phyloP scores from a whole-genome alignment of 1,140 invertebrate genomes.

The Drosophila pachea region DNA sequence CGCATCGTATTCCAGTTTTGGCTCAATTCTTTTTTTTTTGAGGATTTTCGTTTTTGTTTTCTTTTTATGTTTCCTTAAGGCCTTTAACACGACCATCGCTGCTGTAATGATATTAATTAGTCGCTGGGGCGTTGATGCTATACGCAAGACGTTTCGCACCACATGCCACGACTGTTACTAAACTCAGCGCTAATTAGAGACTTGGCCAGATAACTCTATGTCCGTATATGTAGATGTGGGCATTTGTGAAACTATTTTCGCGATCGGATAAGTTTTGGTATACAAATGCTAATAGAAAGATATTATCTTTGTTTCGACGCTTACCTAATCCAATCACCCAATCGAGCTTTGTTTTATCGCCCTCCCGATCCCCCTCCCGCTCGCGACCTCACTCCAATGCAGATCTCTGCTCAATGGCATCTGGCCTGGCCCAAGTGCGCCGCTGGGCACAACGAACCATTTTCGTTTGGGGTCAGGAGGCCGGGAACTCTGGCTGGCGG shows the following conservation, averaged over 20 bases:
- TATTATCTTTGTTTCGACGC: too few relatives aligned
- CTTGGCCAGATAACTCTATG: slow-evolving; percentile 19
- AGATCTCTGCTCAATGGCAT: too few relatives aligned
- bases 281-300: too few relatives aligned
- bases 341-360: too few relatives aligned
- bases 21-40: not conserved
- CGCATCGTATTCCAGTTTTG: not conserved
- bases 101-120: slow-evolving; percentile 62
- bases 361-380: too few relatives aligned
- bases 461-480: slow-evolving; percentile 2
- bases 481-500: not conserved
- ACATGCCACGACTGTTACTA: slow-evolving; percentile 11
- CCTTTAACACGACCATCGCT: slow-evolving; percentile 21
- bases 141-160: slow-evolving; percentile 24
- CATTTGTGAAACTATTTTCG: too few relatives aligned
- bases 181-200: slow-evolving; percentile 56
- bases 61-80: not conserved
- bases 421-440: not conserved
- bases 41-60: not conserved
- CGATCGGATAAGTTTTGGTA: too few relatives aligned
- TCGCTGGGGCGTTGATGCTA: slow-evolving; percentile 35
- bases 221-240: not conserved
- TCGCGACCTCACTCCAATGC: too few relatives aligned
- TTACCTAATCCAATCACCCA: too few relatives aligned
- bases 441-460: too few relatives aligned